Percentiles rank a stretch among this genome's conserved stretches.
These are phyloP conservation scores for Pseudomugil tenellus DNA, from an alignment of 2,797 vertebrate genomes.

Conservation along the genomic window DNA sequence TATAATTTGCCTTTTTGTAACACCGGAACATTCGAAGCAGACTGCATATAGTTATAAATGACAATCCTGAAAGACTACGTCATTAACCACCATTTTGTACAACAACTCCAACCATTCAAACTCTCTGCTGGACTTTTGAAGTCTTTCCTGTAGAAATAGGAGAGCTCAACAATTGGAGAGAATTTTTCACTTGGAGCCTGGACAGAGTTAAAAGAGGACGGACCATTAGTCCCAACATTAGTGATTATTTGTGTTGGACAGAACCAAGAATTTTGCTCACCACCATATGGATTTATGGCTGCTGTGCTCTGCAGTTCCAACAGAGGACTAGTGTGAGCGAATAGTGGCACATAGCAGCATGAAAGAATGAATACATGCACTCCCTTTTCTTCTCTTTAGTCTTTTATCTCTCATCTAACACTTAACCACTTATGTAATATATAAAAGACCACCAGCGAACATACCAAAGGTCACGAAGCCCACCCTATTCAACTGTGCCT, in stretches of 20 bases:
- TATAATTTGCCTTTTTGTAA: slow-evolving; percentile 43
- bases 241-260: slow-evolving; percentile 60
- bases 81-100: slow-evolving; percentile 24
- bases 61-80: slow-evolving; percentile 26
- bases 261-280: slow-evolving; percentile 23
- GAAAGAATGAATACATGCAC: slow-evolving; percentile 53
- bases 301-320: slow-evolving; percentile 52
- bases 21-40: slow-evolving; percentile 26
- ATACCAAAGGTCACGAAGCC: slow-evolving; percentile 5
- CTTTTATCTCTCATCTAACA: slow-evolving; percentile 35
- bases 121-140: slow-evolving; percentile 9
- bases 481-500: background rate
- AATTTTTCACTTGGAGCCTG: slow-evolving; percentile 30
- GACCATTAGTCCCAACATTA: slow-evolving; percentile 40
- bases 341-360: slow-evolving; percentile 37
- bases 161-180: slow-evolving; percentile 15
- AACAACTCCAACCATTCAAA: background rate
- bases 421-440: slow-evolving; percentile 26
- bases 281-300: slow-evolving; percentile 33
- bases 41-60: slow-evolving; percentile 32
- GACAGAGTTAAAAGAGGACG: slow-evolving; percentile 19
- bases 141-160: slow-evolving; percentile 4
- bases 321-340: slow-evolving; percentile 29
- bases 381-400: slow-evolving; percentile 6
- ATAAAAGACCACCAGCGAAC: slow-evolving; percentile 16